Percentiles rank a stretch among this genome's conserved stretches.
These are phyloP conservation scores for Menura novaehollandiae DNA, from an alignment of 2,113 vertebrate genomes.

Conservation along the genomic window DNA sequence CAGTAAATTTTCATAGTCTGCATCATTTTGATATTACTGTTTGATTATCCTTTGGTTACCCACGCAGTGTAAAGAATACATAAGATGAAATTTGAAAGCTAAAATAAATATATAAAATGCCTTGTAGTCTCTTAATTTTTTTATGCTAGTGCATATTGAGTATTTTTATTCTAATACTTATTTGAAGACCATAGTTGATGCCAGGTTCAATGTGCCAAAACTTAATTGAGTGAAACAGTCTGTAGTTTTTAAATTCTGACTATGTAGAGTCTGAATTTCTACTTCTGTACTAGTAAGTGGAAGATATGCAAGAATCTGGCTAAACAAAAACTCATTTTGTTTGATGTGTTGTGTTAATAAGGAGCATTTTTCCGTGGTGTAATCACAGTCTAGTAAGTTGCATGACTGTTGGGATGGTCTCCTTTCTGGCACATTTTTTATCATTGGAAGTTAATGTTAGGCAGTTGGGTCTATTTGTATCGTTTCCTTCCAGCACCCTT, in stretches of 20 bases:
- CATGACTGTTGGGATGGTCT: background rate
- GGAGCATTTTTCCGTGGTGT: background rate
- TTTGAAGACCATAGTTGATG: background rate
- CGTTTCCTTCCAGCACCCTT: background rate
- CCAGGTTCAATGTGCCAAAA: background rate
- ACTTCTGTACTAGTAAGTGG: background rate
- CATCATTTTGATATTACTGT: background rate
- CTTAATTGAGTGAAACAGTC: background rate
- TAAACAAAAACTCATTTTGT: background rate
- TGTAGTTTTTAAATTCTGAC: background rate
- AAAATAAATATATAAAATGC: background rate
- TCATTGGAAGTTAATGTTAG: background rate
- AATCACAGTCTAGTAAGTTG: background rate
- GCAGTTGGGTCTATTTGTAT: accelerated
- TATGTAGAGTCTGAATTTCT: background rate
- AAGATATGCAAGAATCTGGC: background rate
- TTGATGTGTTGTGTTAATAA: background rate
- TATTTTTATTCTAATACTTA: background rate
- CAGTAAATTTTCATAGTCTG: background rate
- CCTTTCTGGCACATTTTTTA: background rate
- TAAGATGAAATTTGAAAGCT: background rate
- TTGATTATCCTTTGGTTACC: background rate
- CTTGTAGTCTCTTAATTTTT: background rate
- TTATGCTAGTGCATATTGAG: background rate
- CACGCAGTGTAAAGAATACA: background rate